A percentile compares a stretch with the other conserved stretches of the same genome.
Conservation (phyloP, 2,888 invertebrate species). For the Agriopis leucophaearia region DNA sequence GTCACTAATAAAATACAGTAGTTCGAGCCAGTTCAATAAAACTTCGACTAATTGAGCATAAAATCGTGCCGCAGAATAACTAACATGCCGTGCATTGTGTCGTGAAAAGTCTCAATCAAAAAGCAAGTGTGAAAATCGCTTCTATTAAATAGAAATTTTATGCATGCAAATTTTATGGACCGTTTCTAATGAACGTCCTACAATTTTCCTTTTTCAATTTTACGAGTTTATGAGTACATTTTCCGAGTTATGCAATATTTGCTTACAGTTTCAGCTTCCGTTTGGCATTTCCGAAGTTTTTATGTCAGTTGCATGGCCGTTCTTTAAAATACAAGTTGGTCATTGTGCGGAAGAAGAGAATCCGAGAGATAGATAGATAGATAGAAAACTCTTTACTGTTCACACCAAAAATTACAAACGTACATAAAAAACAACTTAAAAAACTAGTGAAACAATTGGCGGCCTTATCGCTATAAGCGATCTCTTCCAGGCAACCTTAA, state of each 20-base stretch:
- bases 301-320: background rate
- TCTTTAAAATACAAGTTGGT: background rate
- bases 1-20: background rate
- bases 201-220: slow-evolving; percentile 47
- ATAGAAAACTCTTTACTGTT: no score
- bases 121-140: slow-evolving; percentile 63
- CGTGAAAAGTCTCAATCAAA: slow-evolving; percentile 63
- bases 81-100: slow-evolving; percentile 38
- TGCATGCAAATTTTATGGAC: slow-evolving; percentile 54
- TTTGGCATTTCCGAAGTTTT: slow-evolving; percentile 22
- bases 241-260: slow-evolving; percentile 32
- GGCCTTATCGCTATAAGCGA: no score
- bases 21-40: background rate
- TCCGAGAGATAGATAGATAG: no score
- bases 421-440: no score
- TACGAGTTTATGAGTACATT: slow-evolving; percentile 22
- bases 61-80: slow-evolving; percentile 23
- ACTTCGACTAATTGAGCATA: slow-evolving; percentile 13
- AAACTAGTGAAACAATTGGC: no score
- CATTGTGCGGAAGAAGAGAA: background rate
- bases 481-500: no score
- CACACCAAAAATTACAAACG: no score
- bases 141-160: slow-evolving; percentile 58
- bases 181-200: slow-evolving; percentile 49
- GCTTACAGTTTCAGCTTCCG: slow-evolving; percentile 26